Percentiles rank a stretch among this genome's conserved stretches.
Conservation (phyloP, 92 coral and sea anemone species). For the Porites evermanni region DNA sequence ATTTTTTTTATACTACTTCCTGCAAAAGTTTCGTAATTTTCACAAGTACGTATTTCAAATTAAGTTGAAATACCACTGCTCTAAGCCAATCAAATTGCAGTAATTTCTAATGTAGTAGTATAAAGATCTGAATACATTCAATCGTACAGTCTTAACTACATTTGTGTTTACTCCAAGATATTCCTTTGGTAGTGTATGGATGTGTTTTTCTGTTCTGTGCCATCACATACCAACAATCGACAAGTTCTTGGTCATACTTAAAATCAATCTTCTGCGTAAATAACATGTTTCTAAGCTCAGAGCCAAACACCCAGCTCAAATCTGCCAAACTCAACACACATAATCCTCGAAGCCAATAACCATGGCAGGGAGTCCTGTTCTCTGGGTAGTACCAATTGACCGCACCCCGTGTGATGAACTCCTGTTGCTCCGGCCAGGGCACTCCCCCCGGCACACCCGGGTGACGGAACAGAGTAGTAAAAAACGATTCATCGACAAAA, state of each 20-base stretch:
- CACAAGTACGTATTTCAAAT: too few species aligned
- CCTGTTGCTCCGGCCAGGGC: slow-evolving; percentile 9
- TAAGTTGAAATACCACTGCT: too few species aligned
- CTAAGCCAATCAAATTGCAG: too few species aligned
- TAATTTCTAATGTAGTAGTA: too few species aligned
- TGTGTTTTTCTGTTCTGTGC: slow-evolving; percentile 13
- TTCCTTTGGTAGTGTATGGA: slow-evolving; percentile 7
- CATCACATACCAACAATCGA: slow-evolving; percentile 20
- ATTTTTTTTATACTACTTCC: too few species aligned
- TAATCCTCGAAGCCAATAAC: slow-evolving; percentile 41
- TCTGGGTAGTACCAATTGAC: slow-evolving; percentile 10
- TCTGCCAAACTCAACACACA: slow-evolving; percentile 50
- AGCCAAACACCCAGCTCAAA: slow-evolving; percentile 42
- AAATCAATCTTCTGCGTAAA: slow-evolving; percentile 55
- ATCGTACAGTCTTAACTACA: not conserved
- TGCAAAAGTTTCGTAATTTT: too few species aligned
- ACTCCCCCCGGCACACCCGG: slow-evolving; percentile 37
- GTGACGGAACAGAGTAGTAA: slow-evolving; percentile 20
- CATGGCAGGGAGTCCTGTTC: slow-evolving; percentile 18
- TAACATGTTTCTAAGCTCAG: not conserved
- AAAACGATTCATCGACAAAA: slow-evolving; percentile 18
- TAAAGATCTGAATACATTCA: too few species aligned
- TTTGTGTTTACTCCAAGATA: slow-evolving; percentile 1
- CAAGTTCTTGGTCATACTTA: slow-evolving; percentile 21
- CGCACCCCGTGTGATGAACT: slow-evolving; percentile 23